Evolutionary conservation across 1,140 invertebrate species (phyloP), one percentile per base, ranked within the genome.

Genomic region (Daktulosphaira vitifoliae): DNA sequence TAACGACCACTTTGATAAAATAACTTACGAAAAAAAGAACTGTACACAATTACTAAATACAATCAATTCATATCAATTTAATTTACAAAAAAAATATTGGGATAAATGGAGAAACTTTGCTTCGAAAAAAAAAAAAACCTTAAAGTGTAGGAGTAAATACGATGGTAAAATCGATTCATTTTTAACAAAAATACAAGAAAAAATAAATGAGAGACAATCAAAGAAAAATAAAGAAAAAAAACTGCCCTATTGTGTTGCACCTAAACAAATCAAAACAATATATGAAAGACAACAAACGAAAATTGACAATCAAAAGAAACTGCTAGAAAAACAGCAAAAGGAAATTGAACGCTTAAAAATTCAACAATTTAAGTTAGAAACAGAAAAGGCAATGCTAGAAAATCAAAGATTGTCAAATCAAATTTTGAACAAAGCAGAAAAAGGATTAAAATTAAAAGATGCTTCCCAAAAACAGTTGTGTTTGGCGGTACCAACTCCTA

Each of bases 241-340:
- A 15, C 25, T 16, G 2, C 11, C n/a, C 11, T 2, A 26, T 1
- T n/a, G 39, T 0, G 5, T 9, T 0, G 42, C 3, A 15, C 15
- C 53, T 3, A 48, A 53, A 8, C 25, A 33, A 13, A 25, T 29
- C 16, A 46, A 62, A 48, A 13, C 56, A 2, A 11, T 11, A 13
- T 22, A 53, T 16, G 42, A 62, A 4, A 23, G 42, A 2, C 42
- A 62, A 3, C 23, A 33, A 7, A 16, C 42, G 4, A 62, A 29
- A 33, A 62, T 62, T 8, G 56, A 62, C 6, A 33, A 46, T 9
- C 56, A 62, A 33, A 62, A 48, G 26, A 62, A 62, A 18, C 15
- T 62, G 18, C 56, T 62, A 0, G 56, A 62, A 9, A 48, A 48
- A 22, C 56, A 62, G 9, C 25, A 33, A n/a, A 46, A 29, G 9